phyloP scores from a whole-genome alignment of 1,140 invertebrate genomes.

The Aethina tumida region DNA sequence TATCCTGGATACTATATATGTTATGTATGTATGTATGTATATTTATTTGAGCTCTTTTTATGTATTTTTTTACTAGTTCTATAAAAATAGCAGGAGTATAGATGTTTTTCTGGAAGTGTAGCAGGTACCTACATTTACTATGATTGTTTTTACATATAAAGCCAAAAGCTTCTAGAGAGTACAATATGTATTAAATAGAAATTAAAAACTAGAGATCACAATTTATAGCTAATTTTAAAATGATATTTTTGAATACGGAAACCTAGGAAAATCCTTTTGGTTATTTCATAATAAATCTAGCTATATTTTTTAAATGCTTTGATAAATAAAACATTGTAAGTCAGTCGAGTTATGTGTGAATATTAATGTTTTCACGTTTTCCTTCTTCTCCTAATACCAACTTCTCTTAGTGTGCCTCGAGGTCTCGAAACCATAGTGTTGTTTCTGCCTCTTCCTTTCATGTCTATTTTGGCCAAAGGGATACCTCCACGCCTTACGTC shows the following conservation, averaged over 20 bases:
- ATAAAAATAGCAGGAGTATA: conserved; percentile 7
- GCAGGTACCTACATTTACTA: conserved; percentile 12
- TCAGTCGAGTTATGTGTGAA: conserved; percentile 11
- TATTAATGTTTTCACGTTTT: conserved; percentile 11
- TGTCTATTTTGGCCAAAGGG: conserved; percentile 9
- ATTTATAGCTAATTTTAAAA: no score
- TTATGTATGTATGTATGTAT: no score
- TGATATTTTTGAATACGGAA: no score
- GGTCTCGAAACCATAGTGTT: conserved; percentile 9
- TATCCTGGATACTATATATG: no score
- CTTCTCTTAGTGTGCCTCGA: conserved; percentile 12
- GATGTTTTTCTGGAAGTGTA: conserved; percentile 14
- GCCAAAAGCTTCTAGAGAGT: conserved; percentile 13
- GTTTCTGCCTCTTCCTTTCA: conserved; percentile 13
- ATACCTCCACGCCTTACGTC: conserved; percentile 13
- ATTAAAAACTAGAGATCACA: conserved; percentile 21
- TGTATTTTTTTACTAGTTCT: background rate
- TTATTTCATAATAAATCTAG: no score
- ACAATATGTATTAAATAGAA: conserved; percentile 14
- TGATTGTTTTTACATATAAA: conserved; percentile 10
- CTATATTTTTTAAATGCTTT: conserved; percentile 5
- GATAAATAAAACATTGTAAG: conserved; percentile 5
- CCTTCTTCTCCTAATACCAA: conserved; percentile 14
- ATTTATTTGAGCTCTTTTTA: no score
- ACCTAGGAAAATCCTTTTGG: no score